Evolutionary conservation across 2,113 vertebrate genomes (phyloP).

Genomic region (Peromyscus maniculatus): DNA sequence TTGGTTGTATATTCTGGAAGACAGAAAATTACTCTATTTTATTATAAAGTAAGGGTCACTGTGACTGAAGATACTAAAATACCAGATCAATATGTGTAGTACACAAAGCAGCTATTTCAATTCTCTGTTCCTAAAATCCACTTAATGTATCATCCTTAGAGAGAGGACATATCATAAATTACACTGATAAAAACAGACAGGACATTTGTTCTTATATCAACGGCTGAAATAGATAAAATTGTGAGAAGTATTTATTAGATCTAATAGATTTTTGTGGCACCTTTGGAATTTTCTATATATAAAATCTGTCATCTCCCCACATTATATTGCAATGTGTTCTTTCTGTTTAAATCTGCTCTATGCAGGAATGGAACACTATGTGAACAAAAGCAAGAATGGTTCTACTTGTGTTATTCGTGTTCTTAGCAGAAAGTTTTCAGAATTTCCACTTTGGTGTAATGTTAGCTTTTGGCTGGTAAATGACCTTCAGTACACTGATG

Average conservation of each 20-base stretch:
- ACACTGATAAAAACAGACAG: neutral
- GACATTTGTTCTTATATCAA: neutral
- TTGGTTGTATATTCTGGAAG: neutral
- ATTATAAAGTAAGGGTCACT: neutral
- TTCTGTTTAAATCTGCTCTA: neutral
- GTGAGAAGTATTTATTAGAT: neutral
- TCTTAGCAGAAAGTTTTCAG: neutral
- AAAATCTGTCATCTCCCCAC: neutral
- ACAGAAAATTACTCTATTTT: neutral
- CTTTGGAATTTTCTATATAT: neutral
- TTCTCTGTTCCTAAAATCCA: neutral
- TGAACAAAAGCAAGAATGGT: neutral
- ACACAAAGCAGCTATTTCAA: neutral
- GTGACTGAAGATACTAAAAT: neutral
- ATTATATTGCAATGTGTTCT: neutral
- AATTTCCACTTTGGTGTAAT: too few species aligned
- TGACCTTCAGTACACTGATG: neutral
- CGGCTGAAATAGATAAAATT: neutral
- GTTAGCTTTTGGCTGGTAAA: neutral
- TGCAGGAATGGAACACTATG: rapidly evolving
- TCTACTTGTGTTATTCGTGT: neutral
- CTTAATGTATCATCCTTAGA: neutral
- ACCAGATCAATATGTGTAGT: neutral
- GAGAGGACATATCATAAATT: neutral
- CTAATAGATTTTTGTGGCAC: neutral